These are phyloP conservation scores for Myiagra hebetior DNA, from an alignment of 2,113 vertebrate genomes.

Conservation along the genomic window DNA sequence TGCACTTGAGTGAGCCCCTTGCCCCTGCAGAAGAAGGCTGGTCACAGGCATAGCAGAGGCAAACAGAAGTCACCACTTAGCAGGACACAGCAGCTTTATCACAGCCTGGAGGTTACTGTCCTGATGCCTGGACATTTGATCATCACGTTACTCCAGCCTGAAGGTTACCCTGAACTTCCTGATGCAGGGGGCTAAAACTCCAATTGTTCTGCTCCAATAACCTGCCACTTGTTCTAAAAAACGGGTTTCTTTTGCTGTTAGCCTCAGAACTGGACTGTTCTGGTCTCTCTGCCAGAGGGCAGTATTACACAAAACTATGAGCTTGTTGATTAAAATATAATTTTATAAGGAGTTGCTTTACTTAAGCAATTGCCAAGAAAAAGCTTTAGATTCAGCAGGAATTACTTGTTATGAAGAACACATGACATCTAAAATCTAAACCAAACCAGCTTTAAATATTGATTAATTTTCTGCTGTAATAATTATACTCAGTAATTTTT, in stretches of 20 bases:
- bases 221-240: neutral
- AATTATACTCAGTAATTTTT: neutral
- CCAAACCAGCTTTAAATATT: neutral
- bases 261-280: neutral
- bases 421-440: neutral
- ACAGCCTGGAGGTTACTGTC: neutral
- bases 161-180: neutral
- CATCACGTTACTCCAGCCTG: neutral
- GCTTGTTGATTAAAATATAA: neutral
- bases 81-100: neutral
- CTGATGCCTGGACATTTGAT: neutral
- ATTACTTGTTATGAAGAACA: neutral
- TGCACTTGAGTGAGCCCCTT: neutral
- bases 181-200: neutral
- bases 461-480: neutral
- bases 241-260: neutral
- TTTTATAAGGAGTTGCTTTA: neutral
- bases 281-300: slow-evolving; percentile 36
- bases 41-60: neutral
- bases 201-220: neutral
- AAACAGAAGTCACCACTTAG: neutral
- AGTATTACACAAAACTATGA: slow-evolving; percentile 6
- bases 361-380: slow-evolving; percentile 1
- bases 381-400: neutral
- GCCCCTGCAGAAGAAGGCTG: neutral